Evolutionary conservation across 2,113 vertebrate species (phyloP), one percentile per base, ranked within the genome.

Genomic region (Argyrosomus japonicus): DNA sequence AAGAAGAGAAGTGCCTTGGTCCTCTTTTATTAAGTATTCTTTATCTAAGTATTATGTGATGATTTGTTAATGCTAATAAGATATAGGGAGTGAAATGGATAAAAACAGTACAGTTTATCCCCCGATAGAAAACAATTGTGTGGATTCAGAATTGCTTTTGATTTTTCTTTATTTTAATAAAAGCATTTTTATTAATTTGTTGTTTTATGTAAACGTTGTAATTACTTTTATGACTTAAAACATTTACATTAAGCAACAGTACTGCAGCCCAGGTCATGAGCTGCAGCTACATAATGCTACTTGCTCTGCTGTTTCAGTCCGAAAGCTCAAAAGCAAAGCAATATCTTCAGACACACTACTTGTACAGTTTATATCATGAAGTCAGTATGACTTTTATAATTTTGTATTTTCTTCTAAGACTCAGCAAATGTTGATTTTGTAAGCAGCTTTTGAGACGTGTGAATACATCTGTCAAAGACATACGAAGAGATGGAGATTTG

Each of bases 341-440:
- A 17, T 61, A 47, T 47, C 23, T 36, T 13, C 23, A 58, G 36
- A 54, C 29, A 81, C 73, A 81, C 48, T 64, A 43, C 25, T 3
- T 68, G 43, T 60, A 48, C 32, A 85, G 51, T 65, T 69, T 58
- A 54, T 29, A 48, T 56, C 70, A 25, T 8, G 8, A 69, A 15
- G 10, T 32, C 6, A 29, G 40, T 36, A 25, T 7, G 7, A 45
- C 18, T 60, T 23, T 36, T 27, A 40, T 21, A 25, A 1, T 50
- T 67, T 12, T 57, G 23, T 71, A 5, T 27, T 56, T 64, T 3
- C 1, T 40, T 51, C 51, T 18, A 14, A 25, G n/a, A 25, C 3
- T 9, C 18, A 5, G 19, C 36, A 56, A 48, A 32, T 27, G 19
- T 14, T 69, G 62, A n/a, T 62, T 68, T 27, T 45, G 17, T 63